A percentile compares a stretch with the other conserved stretches of the same genome.
phyloP scores from a whole-genome alignment of 2,888 invertebrate genomes.

The Andricus curvator region DNA sequence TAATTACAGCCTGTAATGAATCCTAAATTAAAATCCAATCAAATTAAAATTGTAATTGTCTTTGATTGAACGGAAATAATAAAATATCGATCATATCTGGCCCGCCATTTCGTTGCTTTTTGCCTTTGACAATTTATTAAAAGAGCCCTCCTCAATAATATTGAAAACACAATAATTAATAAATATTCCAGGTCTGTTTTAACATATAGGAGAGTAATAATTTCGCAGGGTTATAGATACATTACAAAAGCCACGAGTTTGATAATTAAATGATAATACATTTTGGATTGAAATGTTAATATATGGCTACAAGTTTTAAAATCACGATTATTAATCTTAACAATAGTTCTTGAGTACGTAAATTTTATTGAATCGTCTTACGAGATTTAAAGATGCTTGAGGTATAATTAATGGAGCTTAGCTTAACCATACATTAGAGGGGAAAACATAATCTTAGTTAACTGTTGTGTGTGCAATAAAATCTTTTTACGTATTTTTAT shows the following conservation, averaged over 20 bases:
- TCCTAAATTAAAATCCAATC: too few species aligned
- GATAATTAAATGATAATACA: neutral
- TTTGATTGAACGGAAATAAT: too few species aligned
- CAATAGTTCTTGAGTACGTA: neutral
- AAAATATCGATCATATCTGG: too few species aligned
- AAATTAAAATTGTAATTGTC: too few species aligned
- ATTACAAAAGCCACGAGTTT: neutral
- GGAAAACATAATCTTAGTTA: neutral
- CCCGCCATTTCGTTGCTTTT: too few species aligned
- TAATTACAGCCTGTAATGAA: too few species aligned
- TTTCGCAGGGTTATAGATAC: too few species aligned
- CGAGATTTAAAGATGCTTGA: constrained; percentile 4
- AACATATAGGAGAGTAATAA: too few species aligned
- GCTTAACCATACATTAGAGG: neutral
- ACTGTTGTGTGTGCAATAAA: constrained; percentile 24
- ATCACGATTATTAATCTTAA: neutral
- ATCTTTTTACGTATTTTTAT: neutral
- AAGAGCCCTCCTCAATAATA: too few species aligned
- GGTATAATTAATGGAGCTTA: constrained; percentile 5
- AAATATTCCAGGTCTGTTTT: too few species aligned
- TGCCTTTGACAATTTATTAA: too few species aligned
- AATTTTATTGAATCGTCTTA: neutral
- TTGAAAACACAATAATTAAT: too few species aligned
- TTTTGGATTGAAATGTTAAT: neutral
- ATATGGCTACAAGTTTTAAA: neutral